Evolutionary conservation across 2,797 vertebrate genomes (phyloP).

Genomic region (Sebastes glaucus): DNA sequence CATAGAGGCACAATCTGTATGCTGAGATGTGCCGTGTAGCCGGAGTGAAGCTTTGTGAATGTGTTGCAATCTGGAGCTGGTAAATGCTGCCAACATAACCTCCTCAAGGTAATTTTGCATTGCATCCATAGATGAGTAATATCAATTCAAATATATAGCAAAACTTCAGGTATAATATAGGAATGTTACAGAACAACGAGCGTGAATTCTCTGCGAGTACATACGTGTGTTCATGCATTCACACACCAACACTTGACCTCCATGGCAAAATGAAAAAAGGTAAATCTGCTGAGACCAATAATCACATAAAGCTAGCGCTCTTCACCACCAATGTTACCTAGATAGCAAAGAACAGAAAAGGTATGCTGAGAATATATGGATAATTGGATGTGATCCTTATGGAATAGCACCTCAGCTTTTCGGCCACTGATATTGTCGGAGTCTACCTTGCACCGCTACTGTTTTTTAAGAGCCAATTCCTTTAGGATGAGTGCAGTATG

Average conservation of each 20-base stretch:
- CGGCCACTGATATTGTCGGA: too few species aligned
- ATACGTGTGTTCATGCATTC: neutral
- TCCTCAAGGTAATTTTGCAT: neutral
- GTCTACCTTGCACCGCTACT: neutral
- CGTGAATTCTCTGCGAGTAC: neutral
- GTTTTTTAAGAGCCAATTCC: neutral
- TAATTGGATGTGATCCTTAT: too few species aligned
- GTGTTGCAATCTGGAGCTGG: conserved; percentile 13
- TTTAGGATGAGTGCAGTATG: neutral
- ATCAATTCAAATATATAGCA: neutral
- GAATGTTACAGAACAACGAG: neutral
- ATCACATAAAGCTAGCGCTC: neutral
- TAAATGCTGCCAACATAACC: conserved; percentile 20
- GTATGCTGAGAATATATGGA: too few species aligned
- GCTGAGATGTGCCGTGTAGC: neutral
- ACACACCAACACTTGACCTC: neutral
- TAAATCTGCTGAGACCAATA: neutral
- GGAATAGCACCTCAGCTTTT: too few species aligned
- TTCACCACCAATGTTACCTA: too few species aligned
- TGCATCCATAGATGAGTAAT: neutral
- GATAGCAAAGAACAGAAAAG: too few species aligned
- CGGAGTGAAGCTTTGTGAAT: neutral
- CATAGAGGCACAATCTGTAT: conserved; percentile 21
- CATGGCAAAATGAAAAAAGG: neutral
- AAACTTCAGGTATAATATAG: neutral